These are phyloP conservation scores for Bufo bufo DNA, from an alignment of 2,113 vertebrate genomes.

Conservation along the genomic window DNA sequence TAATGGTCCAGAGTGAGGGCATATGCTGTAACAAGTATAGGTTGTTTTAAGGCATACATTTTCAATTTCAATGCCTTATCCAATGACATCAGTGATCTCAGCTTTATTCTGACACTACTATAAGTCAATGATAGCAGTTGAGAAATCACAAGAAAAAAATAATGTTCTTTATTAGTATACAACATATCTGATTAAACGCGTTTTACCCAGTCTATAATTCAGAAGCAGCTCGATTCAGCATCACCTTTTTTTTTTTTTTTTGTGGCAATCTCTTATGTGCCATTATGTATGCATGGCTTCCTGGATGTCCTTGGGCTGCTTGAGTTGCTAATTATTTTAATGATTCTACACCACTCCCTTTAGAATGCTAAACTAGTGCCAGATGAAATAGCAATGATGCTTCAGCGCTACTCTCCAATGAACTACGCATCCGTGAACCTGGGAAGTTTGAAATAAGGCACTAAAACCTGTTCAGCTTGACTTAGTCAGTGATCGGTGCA, in stretches of 20 bases:
- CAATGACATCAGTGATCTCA: not conserved
- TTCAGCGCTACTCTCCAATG: not conserved
- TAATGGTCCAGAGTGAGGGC: no score
- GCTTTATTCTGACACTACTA: not conserved
- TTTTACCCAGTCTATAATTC: not conserved
- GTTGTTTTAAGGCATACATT: no score
- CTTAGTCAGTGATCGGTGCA: not conserved
- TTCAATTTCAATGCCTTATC: no score
- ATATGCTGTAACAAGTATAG: no score
- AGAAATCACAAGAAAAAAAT: not conserved
- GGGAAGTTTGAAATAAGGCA: not conserved
- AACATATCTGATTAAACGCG: not conserved
- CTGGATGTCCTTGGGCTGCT: slow-evolving; percentile 20
- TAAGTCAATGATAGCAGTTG: not conserved
- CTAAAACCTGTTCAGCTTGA: not conserved
- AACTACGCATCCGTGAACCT: not conserved
- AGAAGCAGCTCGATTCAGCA: not conserved
- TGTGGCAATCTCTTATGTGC: not conserved
- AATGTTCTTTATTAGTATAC: not conserved
- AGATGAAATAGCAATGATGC: slow-evolving; percentile 3
- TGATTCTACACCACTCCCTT: slow-evolving; percentile 20
- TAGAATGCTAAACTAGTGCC: slow-evolving; percentile 15
- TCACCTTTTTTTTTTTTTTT: not conserved
- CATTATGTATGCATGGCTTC: slow-evolving; percentile 4
- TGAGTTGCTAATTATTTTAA: slow-evolving; percentile 23